Evolutionary conservation across 1,140 invertebrate species (phyloP).

Genomic region (Papilio polyxenes): DNA sequence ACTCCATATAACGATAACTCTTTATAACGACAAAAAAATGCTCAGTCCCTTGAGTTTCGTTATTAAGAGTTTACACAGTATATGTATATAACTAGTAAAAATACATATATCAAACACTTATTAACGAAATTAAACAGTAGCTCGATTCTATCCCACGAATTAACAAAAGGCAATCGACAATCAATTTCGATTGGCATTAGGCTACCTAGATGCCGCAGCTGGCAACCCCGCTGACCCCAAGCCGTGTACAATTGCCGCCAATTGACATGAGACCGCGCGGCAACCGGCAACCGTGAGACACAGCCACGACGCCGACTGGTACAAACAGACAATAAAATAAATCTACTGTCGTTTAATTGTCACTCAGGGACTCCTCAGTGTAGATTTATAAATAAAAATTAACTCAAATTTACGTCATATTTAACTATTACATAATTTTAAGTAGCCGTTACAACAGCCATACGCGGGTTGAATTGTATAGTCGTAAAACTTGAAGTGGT

Average conservation of each 20-base stretch:
- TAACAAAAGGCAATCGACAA: constrained; percentile 38
- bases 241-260: constrained; percentile 35
- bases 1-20: too few relatives aligned
- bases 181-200: constrained; percentile 41
- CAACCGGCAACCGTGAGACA: constrained; percentile 14
- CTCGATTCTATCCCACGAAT: constrained; percentile 28
- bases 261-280: constrained; percentile 42
- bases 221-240: constrained; percentile 34
- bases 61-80: too few relatives aligned
- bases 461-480: too few relatives aligned
- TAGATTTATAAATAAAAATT: neutral
- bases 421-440: neutral
- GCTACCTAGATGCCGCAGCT: constrained; percentile 35
- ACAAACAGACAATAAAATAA: constrained; percentile 26
- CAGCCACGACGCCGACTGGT: neutral
- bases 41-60: too few relatives aligned
- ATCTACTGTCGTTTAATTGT: neutral
- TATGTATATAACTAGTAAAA: too few relatives aligned
- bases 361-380: neutral
- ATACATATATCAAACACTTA: too few relatives aligned
- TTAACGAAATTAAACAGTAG: constrained; percentile 21
- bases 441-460: neutral
- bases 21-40: too few relatives aligned
- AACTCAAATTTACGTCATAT: neutral
- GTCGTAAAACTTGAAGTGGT: too few relatives aligned